Percentiles rank a stretch among this genome's conserved stretches.
phyloP scores from a whole-genome alignment of 2,797 vertebrate species.

The Sebastes trivittatus region DNA sequence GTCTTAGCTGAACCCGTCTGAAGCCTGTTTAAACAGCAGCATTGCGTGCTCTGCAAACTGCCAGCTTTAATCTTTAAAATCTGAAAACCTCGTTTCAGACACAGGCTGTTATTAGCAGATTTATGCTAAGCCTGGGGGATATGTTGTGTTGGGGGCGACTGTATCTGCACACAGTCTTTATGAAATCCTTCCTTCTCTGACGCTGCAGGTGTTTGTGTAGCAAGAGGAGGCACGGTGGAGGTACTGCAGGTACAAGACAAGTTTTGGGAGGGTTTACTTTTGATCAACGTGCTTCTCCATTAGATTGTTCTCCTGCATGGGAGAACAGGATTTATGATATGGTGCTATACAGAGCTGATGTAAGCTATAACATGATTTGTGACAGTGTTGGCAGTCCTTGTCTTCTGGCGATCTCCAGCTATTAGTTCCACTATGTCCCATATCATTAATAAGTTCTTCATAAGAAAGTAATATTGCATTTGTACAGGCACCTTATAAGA shows the following conservation, averaged over 20 bases:
- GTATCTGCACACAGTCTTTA: conserved; percentile 40
- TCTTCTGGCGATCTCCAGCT: background rate
- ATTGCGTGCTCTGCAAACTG: conserved; percentile 11
- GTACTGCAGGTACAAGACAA: background rate
- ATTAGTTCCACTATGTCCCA: conserved; percentile 13
- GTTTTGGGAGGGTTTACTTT: background rate
- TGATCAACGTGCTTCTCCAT: background rate
- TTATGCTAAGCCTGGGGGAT: conserved; percentile 59
- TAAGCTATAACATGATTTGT: conserved; percentile 19
- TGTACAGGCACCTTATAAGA: background rate
- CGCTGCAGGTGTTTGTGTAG: conserved; percentile 44
- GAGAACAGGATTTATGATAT: background rate
- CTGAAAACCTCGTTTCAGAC: conserved; percentile 52
- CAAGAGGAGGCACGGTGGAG: background rate
- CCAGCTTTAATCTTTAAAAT: conserved; percentile 69
- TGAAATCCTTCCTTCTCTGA: conserved; percentile 13
- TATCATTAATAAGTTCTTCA: conserved; percentile 3
- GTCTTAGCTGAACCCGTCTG: conserved; percentile 44
- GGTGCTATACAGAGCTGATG: background rate
- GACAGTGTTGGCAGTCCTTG: conserved; percentile 9
- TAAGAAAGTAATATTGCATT: background rate
- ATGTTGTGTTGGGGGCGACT: conserved; percentile 37
- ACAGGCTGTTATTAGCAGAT: conserved; percentile 68
- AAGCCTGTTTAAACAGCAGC: conserved; percentile 56
- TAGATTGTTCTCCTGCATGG: background rate